Percentiles rank a stretch among this genome's conserved stretches.
These are phyloP conservation scores for Caenorhabditis remanei DNA, from an alignment of 1,140 invertebrate genomes.

Conservation along the genomic window DNA sequence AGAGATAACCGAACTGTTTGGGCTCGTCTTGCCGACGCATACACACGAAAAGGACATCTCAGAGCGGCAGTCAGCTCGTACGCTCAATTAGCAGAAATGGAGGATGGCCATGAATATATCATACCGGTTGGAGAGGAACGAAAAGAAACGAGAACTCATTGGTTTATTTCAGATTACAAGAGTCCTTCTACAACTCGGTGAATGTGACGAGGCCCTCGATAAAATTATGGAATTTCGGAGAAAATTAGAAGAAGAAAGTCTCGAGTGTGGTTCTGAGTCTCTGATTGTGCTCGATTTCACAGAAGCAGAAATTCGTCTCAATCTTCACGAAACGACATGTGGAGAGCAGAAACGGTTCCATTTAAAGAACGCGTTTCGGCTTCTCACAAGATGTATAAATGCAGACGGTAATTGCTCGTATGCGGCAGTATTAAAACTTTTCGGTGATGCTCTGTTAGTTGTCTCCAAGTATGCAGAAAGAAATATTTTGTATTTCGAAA, in stretches of 20 bases:
- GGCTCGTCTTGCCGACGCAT: constrained; percentile 50
- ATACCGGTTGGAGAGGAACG: constrained; percentile 10
- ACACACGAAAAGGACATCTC: constrained; percentile 56
- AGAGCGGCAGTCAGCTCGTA: constrained; percentile 34
- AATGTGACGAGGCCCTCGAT: constrained; percentile 53
- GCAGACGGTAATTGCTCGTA: background rate
- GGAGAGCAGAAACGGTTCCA: constrained; percentile 51
- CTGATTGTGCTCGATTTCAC: constrained; percentile 1
- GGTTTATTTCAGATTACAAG: background rate
- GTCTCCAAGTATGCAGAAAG: constrained; percentile 1
- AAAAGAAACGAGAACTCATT: background rate
- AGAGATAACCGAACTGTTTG: constrained; percentile 10
- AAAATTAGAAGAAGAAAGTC: background rate
- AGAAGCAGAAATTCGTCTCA: constrained; percentile 18
- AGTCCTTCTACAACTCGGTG: constrained; percentile 32
- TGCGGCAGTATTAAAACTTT: constrained; percentile 4
- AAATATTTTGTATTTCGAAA: background rate
- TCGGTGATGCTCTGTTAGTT: background rate
- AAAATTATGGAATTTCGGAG: background rate
- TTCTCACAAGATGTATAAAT: constrained; percentile 1
- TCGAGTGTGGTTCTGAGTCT: background rate
- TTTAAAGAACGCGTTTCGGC: background rate
- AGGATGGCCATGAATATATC: background rate
- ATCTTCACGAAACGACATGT: background rate
- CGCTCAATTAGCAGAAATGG: constrained; percentile 23